Evolutionary conservation across 1,140 invertebrate species (phyloP), one percentile per base, ranked within the genome.

Genomic region (Calliphora vicina): DNA sequence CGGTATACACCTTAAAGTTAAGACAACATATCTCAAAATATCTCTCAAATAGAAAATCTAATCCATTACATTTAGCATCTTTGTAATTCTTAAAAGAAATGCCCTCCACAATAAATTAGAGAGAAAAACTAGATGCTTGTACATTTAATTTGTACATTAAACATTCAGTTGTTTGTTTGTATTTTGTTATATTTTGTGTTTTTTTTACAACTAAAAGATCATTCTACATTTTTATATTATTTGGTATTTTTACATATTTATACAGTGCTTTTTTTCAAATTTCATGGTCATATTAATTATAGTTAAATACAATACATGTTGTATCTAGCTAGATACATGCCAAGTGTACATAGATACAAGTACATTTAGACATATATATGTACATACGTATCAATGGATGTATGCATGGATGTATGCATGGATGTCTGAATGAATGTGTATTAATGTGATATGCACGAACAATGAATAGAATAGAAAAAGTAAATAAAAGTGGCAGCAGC

Each of bases 201-300:
- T 25, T 23, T 6, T 23, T 67, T 67, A 67, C 61, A 67, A 23
- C 61, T 67, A 67, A 67, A 67, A 67, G 61, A 67, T 57, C 50
- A 57, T 57, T 57, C 15, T 57, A 17, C 15, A 57, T n/a, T 57
- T 67, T 67, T 50, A n/a, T n/a, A 17, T 67, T 67, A 67, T 25
- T 23, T 67, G 20, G 61, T 23, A 67, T 67, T 23, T 23, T 23
- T 25, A 67, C 61, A 67, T 25, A 67, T 25, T 23, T 25, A 67
- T 10, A 67, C 20, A 67, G n/a, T 23, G 61, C 10, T 67, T 20
- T 20, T 67, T 67, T 67, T 20, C n/a, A 67, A 23, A 67, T 67
- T 67, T 67, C 61, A 67, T 67, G 61, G 61, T 67, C 61, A 67
- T 23, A 67, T 67, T 67, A 67, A 67, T 67, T 67, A 67, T 67